phyloP scores from a whole-genome alignment of 2,888 invertebrate genomes.

The Nipponacmea schrenckii region DNA sequence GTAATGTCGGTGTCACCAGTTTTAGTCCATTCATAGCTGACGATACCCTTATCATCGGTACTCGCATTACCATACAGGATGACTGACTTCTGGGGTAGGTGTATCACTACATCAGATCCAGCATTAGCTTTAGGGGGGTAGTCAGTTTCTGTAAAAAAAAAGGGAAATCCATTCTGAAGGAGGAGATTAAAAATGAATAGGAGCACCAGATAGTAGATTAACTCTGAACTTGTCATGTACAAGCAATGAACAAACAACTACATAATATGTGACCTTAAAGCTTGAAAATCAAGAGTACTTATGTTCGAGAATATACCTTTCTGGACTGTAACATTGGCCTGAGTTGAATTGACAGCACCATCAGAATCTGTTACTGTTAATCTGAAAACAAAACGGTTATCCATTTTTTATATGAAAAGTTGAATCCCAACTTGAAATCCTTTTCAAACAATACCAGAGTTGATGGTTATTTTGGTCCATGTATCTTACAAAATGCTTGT shows the following conservation, averaged over 20 bases:
- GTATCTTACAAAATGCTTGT: too few relatives aligned
- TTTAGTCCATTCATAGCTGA: constrained; percentile 95
- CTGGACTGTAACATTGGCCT: constrained; percentile 88
- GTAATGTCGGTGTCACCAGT: constrained; percentile 83
- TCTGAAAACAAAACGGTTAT: constrained; percentile 67
- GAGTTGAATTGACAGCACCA: constrained; percentile 84
- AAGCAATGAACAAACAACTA: too few relatives aligned
- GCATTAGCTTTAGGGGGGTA: constrained; percentile 97
- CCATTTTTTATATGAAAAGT: too few relatives aligned
- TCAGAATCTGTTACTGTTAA: constrained; percentile 92
- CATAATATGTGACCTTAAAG: too few relatives aligned
- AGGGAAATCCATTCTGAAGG: neutral
- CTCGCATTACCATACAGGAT: constrained; percentile 90
- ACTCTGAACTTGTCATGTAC: neutral
- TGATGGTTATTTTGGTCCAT: too few relatives aligned
- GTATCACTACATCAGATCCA: constrained; percentile 88
- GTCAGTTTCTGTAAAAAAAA: constrained; percentile 77
- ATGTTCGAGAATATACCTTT: constrained; percentile 71
- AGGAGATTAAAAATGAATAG: neutral
- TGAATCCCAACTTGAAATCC: too few relatives aligned
- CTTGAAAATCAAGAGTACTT: too few relatives aligned
- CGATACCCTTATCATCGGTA: constrained; percentile 92
- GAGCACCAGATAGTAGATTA: neutral
- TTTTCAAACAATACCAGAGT: too few relatives aligned
- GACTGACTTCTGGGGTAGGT: constrained; percentile 85